These are phyloP conservation scores for Cynoglossus semilaevis DNA, from an alignment of 2,113 vertebrate species.

Conservation along the genomic window DNA sequence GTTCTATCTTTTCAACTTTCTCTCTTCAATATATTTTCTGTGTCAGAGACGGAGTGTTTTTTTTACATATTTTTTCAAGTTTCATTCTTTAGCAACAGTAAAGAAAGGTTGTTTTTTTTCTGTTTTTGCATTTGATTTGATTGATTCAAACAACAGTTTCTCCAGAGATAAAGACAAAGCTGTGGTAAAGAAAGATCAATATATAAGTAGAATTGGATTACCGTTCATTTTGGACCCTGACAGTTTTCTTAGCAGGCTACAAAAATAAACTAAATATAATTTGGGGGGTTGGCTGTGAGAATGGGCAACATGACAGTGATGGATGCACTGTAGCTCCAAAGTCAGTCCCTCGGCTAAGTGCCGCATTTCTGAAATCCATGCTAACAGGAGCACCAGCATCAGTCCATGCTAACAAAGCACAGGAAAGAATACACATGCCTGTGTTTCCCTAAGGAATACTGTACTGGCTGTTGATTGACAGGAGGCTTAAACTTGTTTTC, in stretches of 20 bases:
- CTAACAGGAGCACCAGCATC: slow-evolving; percentile 23
- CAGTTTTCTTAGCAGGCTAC: neutral
- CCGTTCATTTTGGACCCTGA: neutral
- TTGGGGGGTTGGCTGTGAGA: neutral
- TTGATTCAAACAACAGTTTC: neutral
- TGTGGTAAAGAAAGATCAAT: neutral
- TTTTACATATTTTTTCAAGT: no score
- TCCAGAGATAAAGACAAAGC: neutral
- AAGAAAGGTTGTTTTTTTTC: no score
- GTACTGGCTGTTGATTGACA: slow-evolving; percentile 28
- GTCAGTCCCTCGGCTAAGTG: slow-evolving; percentile 6
- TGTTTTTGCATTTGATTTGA: neutral
- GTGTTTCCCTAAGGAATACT: slow-evolving; percentile 20
- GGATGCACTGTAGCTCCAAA: slow-evolving; percentile 9
- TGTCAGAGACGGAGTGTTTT: no score
- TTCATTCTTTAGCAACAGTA: no score
- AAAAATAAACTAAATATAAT: neutral
- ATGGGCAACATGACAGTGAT: neutral
- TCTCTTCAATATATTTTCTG: no score
- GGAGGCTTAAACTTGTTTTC: slow-evolving; percentile 38
- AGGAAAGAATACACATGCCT: slow-evolving; percentile 40
- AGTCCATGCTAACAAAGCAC: slow-evolving; percentile 40
- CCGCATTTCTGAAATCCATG: slow-evolving; percentile 22
- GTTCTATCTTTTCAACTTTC: slow-evolving; percentile 2
- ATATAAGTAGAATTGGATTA: neutral